A percentile compares a stretch with the other conserved stretches of the same genome.
phyloP scores from a whole-genome alignment of 2,797 vertebrate species.

The Megalops cyprinoides region DNA sequence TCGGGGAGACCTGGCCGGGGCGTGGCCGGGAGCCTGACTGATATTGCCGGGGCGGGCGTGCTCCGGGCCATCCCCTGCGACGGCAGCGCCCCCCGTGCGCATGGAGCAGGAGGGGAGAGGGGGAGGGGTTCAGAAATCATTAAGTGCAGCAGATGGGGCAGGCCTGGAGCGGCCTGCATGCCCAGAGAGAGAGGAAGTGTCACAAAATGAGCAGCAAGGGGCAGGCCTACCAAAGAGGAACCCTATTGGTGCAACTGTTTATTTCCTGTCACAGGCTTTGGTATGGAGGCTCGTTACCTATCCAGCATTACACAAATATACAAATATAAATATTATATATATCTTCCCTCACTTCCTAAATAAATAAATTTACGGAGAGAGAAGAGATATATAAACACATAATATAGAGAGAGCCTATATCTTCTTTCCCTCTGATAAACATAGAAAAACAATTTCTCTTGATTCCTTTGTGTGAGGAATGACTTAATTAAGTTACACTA shows the following conservation, averaged over 20 bases:
- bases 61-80: slow-evolving; percentile 72
- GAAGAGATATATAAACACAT: no score
- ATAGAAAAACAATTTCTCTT: no score
- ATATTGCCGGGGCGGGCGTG: slow-evolving; percentile 50
- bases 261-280: neutral
- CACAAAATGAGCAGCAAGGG: slow-evolving; percentile 40
- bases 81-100: slow-evolving; percentile 69
- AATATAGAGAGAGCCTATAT: no score
- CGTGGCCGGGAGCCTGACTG: slow-evolving; percentile 61
- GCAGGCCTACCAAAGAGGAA: slow-evolving; percentile 47
- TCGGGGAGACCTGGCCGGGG: slow-evolving; percentile 72
- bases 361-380: no score
- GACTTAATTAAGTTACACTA: no score
- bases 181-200: slow-evolving; percentile 44
- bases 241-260: neutral
- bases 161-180: slow-evolving; percentile 31
- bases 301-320: no score
- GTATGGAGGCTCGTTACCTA: neutral
- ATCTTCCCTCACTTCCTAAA: no score
- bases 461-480: no score
- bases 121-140: slow-evolving; percentile 61
- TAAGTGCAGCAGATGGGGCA: slow-evolving; percentile 69
- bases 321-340: no score
- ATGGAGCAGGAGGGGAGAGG: slow-evolving; percentile 61
- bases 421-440: no score